Conservation (phyloP, 2,888 invertebrate species). For the Tortricodes alternella region DNA sequence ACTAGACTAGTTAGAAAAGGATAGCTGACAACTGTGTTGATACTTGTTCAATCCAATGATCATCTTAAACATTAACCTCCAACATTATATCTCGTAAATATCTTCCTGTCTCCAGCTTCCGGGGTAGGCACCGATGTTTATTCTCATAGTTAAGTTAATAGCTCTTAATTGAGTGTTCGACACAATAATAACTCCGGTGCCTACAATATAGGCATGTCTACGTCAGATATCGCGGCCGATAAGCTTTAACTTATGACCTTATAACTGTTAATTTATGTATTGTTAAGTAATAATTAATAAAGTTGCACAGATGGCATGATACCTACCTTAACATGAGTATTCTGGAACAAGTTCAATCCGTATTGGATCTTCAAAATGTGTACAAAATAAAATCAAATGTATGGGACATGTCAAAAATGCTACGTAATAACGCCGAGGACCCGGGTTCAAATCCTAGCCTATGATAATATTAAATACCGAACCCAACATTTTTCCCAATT, state of each 20-base stretch:
- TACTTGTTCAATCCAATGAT: conserved; percentile 32
- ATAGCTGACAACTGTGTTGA: neutral
- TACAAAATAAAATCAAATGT: too few species aligned
- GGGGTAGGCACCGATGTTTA: conserved; percentile 40
- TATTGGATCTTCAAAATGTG: conserved; percentile 22
- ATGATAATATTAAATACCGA: too few species aligned
- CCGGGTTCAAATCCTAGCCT: too few species aligned
- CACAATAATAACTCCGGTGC: conserved; percentile 9
- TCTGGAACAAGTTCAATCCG: conserved; percentile 31
- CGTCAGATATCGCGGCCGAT: conserved; percentile 19
- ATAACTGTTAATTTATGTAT: conserved; percentile 31
- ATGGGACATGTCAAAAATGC: too few species aligned
- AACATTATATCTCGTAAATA: conserved; percentile 60
- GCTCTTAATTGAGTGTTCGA: conserved; percentile 14
- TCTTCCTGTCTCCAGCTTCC: conserved; percentile 67
- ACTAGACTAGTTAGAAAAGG: neutral
- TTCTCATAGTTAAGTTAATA: conserved; percentile 15
- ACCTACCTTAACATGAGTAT: conserved; percentile 22
- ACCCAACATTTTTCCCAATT: too few species aligned
- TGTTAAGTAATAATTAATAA: conserved; percentile 25
- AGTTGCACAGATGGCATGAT: conserved; percentile 21
- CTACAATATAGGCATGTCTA: conserved; percentile 9
- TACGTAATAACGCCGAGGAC: too few species aligned
- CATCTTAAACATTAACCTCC: conserved; percentile 69
- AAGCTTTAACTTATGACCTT: conserved; percentile 32